Evolutionary conservation across 2,888 invertebrate genomes (phyloP), one percentile per base, ranked within the genome.

Genomic region (Drosophila testacea): DNA sequence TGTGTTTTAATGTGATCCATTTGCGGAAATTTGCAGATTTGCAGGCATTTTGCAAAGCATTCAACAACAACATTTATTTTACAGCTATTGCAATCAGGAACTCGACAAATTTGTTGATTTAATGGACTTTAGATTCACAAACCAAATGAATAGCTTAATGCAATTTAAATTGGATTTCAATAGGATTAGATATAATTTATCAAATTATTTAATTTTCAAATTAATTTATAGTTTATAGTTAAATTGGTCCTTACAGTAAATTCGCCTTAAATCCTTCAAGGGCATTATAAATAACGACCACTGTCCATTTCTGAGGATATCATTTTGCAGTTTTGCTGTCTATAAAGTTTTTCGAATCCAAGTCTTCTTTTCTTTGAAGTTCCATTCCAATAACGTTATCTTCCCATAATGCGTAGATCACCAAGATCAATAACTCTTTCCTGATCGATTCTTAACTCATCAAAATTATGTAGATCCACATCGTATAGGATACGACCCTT

Each of bases 1-100:
- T 87, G 82, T 70, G 68, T 83, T 86, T 89, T 81, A 88, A 89
- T 88, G 83, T 80, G 89, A 82, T 88, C 72, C 82, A 78, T 83
- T 88, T 84, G 74, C 70, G 70, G 77, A 70, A 72, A 79, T 82
- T 82, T 82, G 39, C 73, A 76, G 79, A 87, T 76, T 87, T 83
- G 64, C 88, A 71, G 75, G 52, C 55, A 63, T 63, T 67, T 59
- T 32, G 34, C 47, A 50, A 41, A 16, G 30, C 47, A 69, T 81
- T 79, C 68, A 27, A 34, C 64, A 66, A 46, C 52, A 32, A 42
- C 44, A 69, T 64, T 57, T 46, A 61, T 64, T 64, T 57, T 27
- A 63, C 46, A 50, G 47, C 42, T 11, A 32, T 56, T 47, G 34
- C 46, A 36, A 61, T 56, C 42, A 42, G 62, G 50, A 63, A 34